Base-by-base conservation (phyloP, 2,797 vertebrate species). In the Picus viridis region DNA sequence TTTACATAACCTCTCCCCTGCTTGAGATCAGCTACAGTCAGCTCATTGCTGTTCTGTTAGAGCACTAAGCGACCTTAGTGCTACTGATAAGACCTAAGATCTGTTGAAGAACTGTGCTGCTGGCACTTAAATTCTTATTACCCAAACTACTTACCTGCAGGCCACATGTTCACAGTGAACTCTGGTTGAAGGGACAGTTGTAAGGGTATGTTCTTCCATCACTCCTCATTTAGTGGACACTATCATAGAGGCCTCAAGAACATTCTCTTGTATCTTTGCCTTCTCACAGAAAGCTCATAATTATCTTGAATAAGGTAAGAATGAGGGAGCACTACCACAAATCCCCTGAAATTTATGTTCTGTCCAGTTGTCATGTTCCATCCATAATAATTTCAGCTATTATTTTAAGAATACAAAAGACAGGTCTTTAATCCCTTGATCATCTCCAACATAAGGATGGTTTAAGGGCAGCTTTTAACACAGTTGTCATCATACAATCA, bases 1-100 rank as follows among this genome's bases (percentile, higher is more conserved):
- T 85, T 83, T 78, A 73, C 6, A 6, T 91, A 94, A 96, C 94
- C 92, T 93, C 63, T 94, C 27, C 83, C 54, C 80, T 92, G 29
- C 80, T 91, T 79, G 74, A 69, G 51, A 89, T 61, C 2, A 11
- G 76, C 70, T 89, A 86, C 64, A 93, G 83, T 68, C 76, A 95
- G 90, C 87, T 94, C 64, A 16, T 68, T 65, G 59, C 79, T 73
- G 73, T 67, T 90, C 88, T 85, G 51, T 74, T 57, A 70, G 61
- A 86, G 59, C 39, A 70, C 14, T 22, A 6, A 19, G 36, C 41
- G 70, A n/a, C 78, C 76, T 78, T 32, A 69, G 20, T 20, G 30
- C 16, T 54, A 27, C 43, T 67, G 49, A 70, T 94, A 94, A 92
- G 39, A 67, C 45, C 30, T 29, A 65, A 86, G 69, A 62, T 86